A percentile compares a stretch with the other conserved stretches of the same genome.
Conservation (phyloP, 1,140 invertebrate species). For the Drosophila kikkawai region DNA sequence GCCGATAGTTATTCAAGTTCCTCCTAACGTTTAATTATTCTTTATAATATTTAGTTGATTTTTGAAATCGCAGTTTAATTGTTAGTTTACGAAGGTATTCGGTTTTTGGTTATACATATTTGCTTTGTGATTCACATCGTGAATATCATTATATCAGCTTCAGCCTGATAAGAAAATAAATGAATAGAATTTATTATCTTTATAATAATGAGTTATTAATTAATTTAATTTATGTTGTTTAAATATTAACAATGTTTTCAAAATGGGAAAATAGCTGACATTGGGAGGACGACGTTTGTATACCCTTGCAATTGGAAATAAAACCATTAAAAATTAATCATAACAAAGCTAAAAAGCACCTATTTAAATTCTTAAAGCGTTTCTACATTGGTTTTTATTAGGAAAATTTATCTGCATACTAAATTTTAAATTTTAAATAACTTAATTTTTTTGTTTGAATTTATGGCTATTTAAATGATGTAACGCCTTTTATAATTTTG, state of each 20-base stretch:
- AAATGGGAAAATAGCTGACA: no score
- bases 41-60: background rate
- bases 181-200: no score
- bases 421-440: no score
- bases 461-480: no score
- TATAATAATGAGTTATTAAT: no score
- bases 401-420: background rate
- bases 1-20: background rate
- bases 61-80: background rate
- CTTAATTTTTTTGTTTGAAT: no score
- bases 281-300: background rate
- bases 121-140: no score
- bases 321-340: background rate
- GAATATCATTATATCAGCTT: background rate
- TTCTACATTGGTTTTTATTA: background rate
- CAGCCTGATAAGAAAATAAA: no score
- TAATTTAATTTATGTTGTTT: no score
- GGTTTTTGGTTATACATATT: no score
- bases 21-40: background rate
- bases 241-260: no score
- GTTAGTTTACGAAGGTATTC: background rate
- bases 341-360: background rate
- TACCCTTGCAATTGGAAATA: background rate
- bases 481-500: no score
- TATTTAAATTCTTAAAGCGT: background rate